Evolutionary conservation across 2,888 invertebrate species (phyloP).

Genomic region (Gortyna flavago): DNA sequence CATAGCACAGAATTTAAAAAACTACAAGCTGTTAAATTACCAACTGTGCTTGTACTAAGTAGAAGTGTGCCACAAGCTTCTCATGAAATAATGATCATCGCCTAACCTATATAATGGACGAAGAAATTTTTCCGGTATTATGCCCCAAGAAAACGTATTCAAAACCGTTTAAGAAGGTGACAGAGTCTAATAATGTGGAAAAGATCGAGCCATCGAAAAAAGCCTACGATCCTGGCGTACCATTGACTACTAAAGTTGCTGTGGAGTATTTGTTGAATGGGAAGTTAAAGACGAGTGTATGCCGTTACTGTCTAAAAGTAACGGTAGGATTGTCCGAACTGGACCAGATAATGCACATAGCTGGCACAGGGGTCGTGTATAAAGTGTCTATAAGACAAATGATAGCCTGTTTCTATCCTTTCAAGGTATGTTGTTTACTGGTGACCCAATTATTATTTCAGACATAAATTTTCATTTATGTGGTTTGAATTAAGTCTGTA

Average conservation of each 20-base stretch:
- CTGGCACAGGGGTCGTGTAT: constrained; percentile 75
- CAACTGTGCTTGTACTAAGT: constrained; percentile 34
- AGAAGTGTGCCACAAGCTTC: not conserved
- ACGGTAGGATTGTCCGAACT: constrained; percentile 76
- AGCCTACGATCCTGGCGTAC: constrained; percentile 44
- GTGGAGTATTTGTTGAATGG: constrained; percentile 80
- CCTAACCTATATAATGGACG: constrained; percentile 70
- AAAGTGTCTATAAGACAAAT: constrained; percentile 83
- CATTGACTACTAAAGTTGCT: constrained; percentile 80
- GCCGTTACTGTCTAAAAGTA: constrained; percentile 81
- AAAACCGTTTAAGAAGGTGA: constrained; percentile 39
- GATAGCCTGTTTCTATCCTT: constrained; percentile 84
- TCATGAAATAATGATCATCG: constrained; percentile 11
- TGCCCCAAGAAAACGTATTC: constrained; percentile 59
- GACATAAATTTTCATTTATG: not conserved
- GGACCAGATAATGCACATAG: constrained; percentile 81
- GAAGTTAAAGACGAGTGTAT: constrained; percentile 78
- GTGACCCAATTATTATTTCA: constrained; percentile 25
- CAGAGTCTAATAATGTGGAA: constrained; percentile 19
- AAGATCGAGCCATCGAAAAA: constrained; percentile 9
- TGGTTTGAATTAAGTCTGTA: not conserved
- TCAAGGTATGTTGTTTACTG: constrained; percentile 77
- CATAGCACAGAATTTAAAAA: not conserved
- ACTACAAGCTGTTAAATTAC: not conserved
- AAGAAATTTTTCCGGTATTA: constrained; percentile 59